These are phyloP conservation scores for Tanypteryx hageni DNA, from an alignment of 2,888 invertebrate species.

Conservation along the genomic window DNA sequence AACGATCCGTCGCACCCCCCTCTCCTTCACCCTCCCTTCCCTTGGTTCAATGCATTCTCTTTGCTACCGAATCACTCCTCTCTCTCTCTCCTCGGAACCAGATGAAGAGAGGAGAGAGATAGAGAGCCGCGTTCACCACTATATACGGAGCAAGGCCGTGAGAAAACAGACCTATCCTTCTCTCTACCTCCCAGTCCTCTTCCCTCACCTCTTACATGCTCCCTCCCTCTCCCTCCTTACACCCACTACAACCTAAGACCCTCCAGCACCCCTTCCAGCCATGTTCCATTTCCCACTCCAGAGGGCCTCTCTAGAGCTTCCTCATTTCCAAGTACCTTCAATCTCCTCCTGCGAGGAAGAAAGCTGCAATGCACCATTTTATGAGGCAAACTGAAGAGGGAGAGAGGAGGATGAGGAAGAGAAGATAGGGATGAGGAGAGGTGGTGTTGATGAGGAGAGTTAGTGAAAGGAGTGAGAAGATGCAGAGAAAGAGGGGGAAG, in stretches of 20 bases:
- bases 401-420: not conserved
- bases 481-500: not conserved
- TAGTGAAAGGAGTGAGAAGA: not conserved
- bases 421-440: not conserved
- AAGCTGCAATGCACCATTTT: constrained; percentile 15
- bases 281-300: not conserved
- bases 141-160: no score
- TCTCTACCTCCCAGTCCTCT: no score
- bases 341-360: not conserved
- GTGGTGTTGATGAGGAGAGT: not conserved
- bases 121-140: no score
- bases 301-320: no score
- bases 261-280: not conserved
- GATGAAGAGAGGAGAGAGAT: no score
- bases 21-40: not conserved
- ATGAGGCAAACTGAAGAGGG: not conserved
- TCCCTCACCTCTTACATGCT: no score
- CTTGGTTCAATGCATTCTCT: no score
- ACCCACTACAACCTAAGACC: not conserved
- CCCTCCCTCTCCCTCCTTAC: not conserved
- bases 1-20: not conserved
- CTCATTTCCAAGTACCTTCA: no score
- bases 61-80: no score
- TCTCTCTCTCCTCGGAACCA: no score
- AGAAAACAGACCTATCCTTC: no score